Conservation (phyloP, 2,113 vertebrate genomes). For the Picathartes gymnocephalus region DNA sequence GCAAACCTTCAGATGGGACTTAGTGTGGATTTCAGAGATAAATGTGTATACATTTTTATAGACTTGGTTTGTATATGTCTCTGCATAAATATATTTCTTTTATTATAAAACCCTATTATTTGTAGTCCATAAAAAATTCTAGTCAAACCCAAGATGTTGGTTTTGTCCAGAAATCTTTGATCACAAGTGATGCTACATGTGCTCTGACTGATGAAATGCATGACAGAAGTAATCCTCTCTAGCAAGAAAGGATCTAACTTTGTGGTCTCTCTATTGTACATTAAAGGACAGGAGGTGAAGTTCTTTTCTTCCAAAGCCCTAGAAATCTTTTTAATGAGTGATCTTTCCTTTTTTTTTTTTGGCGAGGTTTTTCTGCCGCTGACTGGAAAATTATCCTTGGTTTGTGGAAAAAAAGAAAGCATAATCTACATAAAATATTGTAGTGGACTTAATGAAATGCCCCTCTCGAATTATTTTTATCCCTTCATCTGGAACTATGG, state of each 20-base stretch:
- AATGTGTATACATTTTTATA: constrained; percentile 9
- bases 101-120: constrained; percentile 14
- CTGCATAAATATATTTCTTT: constrained; percentile 35
- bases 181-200: background rate
- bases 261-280: background rate
- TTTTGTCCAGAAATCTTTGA: constrained; percentile 5
- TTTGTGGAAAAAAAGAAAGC: background rate
- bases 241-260: background rate
- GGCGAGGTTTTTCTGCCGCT: background rate
- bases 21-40: constrained; percentile 45
- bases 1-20: constrained; percentile 28
- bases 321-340: background rate
- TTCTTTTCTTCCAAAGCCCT: background rate
- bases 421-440: background rate
- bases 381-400: background rate
- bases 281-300: background rate
- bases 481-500: background rate
- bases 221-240: background rate
- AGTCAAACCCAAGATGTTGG: background rate
- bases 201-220: background rate
- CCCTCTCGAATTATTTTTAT: background rate
- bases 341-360: background rate
- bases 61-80: background rate
- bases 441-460: background rate
- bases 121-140: background rate